Evolutionary conservation across 2,113 vertebrate species (phyloP).

Genomic region (Psittacula cyanocephala): DNA sequence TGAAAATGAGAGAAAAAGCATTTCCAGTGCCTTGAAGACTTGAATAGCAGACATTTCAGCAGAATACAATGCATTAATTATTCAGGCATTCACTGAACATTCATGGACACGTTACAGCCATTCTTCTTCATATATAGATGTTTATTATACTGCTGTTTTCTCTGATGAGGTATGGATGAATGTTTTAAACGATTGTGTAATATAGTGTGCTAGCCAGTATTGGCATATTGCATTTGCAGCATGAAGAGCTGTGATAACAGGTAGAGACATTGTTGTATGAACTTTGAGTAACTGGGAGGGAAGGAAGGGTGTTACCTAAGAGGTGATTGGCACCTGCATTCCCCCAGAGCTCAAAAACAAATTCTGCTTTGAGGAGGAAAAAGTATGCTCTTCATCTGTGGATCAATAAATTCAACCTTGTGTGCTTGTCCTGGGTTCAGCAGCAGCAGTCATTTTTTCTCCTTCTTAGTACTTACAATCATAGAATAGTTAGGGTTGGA

Average conservation of each 20-base stretch:
- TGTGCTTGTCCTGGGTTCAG: too few species aligned
- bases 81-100: background rate
- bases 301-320: background rate
- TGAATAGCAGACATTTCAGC: background rate
- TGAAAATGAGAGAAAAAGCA: background rate
- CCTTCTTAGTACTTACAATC: too few species aligned
- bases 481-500: too few species aligned
- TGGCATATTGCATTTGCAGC: background rate
- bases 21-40: background rate
- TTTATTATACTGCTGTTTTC: background rate
- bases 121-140: background rate
- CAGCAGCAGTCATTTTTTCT: too few species aligned
- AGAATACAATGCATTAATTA: background rate
- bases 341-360: background rate
- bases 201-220: fast-evolving
- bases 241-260: background rate
- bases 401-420: background rate
- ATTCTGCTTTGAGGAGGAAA: background rate
- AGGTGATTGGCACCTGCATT: too few species aligned
- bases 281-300: background rate
- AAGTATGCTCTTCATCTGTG: background rate
- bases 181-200: background rate
- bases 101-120: fast-evolving
- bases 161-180: background rate
- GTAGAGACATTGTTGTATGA: background rate